Base-by-base conservation (phyloP, 2,797 vertebrate genomes). In the Amniataba percoides region DNA sequence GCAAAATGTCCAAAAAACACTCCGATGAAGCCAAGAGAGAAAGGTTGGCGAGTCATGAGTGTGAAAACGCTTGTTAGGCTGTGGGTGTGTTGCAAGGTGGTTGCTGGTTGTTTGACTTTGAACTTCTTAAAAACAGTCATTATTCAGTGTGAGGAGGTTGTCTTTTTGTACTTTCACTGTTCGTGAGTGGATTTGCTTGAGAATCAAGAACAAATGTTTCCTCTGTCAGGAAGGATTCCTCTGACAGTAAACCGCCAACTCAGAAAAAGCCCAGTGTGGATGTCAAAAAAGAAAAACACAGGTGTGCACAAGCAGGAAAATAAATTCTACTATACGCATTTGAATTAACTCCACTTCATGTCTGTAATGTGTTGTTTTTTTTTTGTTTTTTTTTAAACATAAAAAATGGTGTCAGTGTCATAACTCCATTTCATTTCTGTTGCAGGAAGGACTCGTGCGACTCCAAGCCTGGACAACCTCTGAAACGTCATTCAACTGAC, bases 361-460 rank as follows among this genome's bases (percentile, higher is more conserved):
- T 68, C n/a, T 12, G 36, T n/a, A n/a, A n/a, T n/a, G n/a, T n/a
- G 34, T 11, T 9, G 6, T 21, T 55, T 5, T 4, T 18, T 48
- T 0, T 48, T 23, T 40, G 23, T 45, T 16, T 27, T 31, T 31
- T 31, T 1, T 36, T 36, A n/a, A n/a, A 36, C 7, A 36, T 4
- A 14, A 1, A 43, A 45, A 6, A 13, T 45, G 51, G 10, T 5
- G 18, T 52, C 13, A 2, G 21, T n/a, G n/a, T n/a, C n/a, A n/a
- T n/a, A 65, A 13, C 4, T 59, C 13, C 43, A 12, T 55, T 23
- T 55, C 27, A 74, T 3, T 77, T 71, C 71, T 77, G 40, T 66
- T 90, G 21, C 69, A 96, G 96, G 81, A 96, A 92, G 79, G 94
- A 95, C 51, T 95, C 94, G 1, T 75, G 79, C 3, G 94, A 96